Base-by-base conservation (phyloP, 2,797 vertebrate genomes). In the Pseudotriccus pelzelni region DNA sequence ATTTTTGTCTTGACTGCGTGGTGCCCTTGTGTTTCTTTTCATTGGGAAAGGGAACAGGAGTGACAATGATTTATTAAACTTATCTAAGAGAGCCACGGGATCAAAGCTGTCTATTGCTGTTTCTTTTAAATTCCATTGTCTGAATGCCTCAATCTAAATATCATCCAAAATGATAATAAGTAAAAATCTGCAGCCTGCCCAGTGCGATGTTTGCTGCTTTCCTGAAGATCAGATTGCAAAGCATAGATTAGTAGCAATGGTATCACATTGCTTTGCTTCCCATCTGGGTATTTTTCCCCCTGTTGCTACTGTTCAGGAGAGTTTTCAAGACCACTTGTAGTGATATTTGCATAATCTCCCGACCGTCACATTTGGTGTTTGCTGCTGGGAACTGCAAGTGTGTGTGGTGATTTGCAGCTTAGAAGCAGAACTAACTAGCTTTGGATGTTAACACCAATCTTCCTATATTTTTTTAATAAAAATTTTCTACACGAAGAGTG, bases 181-280 rank as follows among this genome's bases (percentile, higher is more conserved):
- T 84, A 82, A 81, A 93, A 92, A 83, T 77, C 70, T 88, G 39
- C 24, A 78, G 49, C 49, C 66, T 87, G n/a, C 34, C 46, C 16
- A 16, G 59, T 85, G 37, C 53, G 64, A 63, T 79, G 58, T 90
- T 85, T 58, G 55, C 66, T 92, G 83, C 63, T 93, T 93, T 95
- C 70, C 66, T 87, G 56, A 93, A 87, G 67, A 85, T 89, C 80
- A 78, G 43, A 66, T 92, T 82, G 94, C 78, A 93, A 91, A 97
- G 58, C 39, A n/a, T 50, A 83, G 73, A 87, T 93, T 55, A 90
- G 81, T 70, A 62, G 44, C 37, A 89, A n/a, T 25, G 52, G 23
- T n/a, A 58, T 82, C 64, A 46, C 27, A 50, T 66, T 95, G 53
- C 66, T 39, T 74, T 93, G 70, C 64, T 95, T 96, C 59, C 82